Conservation (phyloP, 2,113 vertebrate genomes). For the Rhinogobius similis region DNA sequence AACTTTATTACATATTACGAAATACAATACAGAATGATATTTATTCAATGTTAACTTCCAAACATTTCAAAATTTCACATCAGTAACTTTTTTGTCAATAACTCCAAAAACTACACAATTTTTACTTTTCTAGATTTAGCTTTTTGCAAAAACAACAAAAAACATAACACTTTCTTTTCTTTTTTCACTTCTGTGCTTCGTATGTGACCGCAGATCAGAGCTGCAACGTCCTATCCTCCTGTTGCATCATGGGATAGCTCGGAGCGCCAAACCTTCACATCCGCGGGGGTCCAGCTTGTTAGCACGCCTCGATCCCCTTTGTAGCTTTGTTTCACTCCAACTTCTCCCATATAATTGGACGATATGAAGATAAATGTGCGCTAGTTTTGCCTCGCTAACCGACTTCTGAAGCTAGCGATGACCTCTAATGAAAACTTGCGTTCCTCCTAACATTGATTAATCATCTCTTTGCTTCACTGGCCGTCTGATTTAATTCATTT, state of each 20-base stretch:
- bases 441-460: not conserved
- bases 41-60: too few relatives aligned
- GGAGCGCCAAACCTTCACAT: conserved; percentile 34
- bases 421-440: conserved; percentile 3
- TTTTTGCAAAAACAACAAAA: too few relatives aligned
- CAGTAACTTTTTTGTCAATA: too few relatives aligned
- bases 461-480: conserved; percentile 15
- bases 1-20: too few relatives aligned
- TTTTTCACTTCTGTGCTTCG: not conserved
- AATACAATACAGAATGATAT: not conserved
- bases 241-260: conserved; percentile 39
- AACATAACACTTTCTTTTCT: too few relatives aligned
- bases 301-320: conserved; percentile 19
- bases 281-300: conserved; percentile 38
- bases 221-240: conserved; percentile 1
- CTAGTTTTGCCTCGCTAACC: conserved; percentile 31
- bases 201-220: conserved; percentile 31
- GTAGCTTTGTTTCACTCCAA: conserved; percentile 47
- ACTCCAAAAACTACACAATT: not conserved
- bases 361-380: conserved; percentile 63
- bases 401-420: conserved; percentile 3
- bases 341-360: conserved; percentile 56
- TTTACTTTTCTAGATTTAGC: too few relatives aligned
- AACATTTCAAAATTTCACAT: not conserved
- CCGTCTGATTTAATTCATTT: conserved; percentile 1